These are phyloP conservation scores for Panulirus ornatus DNA, from an alignment of 1,140 invertebrate genomes.

Conservation along the genomic window DNA sequence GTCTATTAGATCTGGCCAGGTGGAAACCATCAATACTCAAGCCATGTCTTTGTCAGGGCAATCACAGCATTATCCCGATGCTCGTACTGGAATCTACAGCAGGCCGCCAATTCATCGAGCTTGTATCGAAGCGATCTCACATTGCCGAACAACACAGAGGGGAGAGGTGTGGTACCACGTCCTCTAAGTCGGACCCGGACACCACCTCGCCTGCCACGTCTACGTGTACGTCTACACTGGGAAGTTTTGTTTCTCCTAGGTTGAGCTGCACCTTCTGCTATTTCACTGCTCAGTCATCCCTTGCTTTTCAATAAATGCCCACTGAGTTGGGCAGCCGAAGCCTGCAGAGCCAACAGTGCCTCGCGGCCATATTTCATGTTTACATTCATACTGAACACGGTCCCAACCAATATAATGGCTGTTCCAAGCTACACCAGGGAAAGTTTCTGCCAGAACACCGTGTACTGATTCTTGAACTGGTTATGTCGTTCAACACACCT, in stretches of 20 bases:
- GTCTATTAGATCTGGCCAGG: neutral
- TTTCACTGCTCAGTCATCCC: neutral
- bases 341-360: too few relatives aligned
- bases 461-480: neutral
- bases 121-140: slow-evolving; percentile 11
- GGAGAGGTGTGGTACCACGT: neutral
- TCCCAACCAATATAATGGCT: neutral
- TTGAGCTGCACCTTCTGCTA: neutral
- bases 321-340: neutral
- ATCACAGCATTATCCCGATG: neutral
- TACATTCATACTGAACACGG: neutral
- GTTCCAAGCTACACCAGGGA: neutral
- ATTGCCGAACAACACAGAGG: neutral
- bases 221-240: neutral
- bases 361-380: slow-evolving; percentile 11
- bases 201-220: neutral
- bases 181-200: neutral
- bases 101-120: slow-evolving; percentile 1
- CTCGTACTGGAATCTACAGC: neutral
- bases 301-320: neutral
- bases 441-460: neutral
- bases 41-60: slow-evolving; percentile 19
- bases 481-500: neutral
- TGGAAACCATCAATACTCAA: slow-evolving; percentile 12
- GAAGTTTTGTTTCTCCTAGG: neutral